These are phyloP conservation scores for Cercopithecus mitis DNA, from an alignment of 2,797 vertebrate genomes.

Conservation along the genomic window DNA sequence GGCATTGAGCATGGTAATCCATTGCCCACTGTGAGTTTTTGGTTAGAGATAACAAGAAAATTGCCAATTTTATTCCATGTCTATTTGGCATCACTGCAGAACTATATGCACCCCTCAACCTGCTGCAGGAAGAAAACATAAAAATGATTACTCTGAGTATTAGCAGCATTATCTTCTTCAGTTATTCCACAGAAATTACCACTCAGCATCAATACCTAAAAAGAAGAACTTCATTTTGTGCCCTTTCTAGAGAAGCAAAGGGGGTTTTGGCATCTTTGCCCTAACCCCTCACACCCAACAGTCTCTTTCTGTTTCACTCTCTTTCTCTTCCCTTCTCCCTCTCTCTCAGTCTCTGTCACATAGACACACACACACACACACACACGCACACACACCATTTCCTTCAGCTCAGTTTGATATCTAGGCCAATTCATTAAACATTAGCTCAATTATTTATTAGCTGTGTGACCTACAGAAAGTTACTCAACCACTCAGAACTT, in stretches of 20 bases:
- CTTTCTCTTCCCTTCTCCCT: not conserved
- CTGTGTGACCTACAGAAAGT: not conserved
- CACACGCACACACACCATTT: not conserved
- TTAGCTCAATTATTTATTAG: not conserved
- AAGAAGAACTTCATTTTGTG: not conserved
- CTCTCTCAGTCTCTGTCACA: not conserved
- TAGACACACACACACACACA: not conserved
- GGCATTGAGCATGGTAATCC: not conserved
- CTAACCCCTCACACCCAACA: not conserved
- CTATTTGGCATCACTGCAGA: conserved; percentile 25
- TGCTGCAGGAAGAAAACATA: not conserved
- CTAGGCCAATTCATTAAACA: not conserved
- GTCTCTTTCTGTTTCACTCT: not conserved
- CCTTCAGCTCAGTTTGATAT: not conserved
- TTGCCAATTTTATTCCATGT: not conserved
- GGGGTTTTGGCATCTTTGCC: not conserved
- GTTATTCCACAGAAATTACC: not conserved
- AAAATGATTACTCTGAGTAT: not conserved
- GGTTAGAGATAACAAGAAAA: not conserved
- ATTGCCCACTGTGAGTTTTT: not conserved
- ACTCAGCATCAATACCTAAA: not conserved
- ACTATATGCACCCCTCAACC: not conserved
- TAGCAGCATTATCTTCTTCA: not conserved
- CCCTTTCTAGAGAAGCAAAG: not conserved
- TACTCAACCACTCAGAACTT: not conserved